phyloP scores from a whole-genome alignment of 2,113 vertebrate species.

The Melanostigma gelatinosum region DNA sequence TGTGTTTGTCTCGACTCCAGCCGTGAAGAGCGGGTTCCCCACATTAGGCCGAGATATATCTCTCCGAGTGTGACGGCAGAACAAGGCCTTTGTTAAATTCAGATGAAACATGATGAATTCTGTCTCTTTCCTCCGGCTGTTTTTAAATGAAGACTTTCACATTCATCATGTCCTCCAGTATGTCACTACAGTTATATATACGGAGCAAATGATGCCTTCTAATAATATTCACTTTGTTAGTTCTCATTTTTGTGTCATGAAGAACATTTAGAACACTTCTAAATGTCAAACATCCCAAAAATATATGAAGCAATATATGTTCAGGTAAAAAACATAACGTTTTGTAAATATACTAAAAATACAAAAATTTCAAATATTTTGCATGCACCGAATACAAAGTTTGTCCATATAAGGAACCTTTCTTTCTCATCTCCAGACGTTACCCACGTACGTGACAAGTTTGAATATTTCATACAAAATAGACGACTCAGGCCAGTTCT shows the following conservation, averaged over 20 bases:
- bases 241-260: background rate
- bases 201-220: background rate
- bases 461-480: background rate
- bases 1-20: background rate
- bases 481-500: background rate
- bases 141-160: background rate
- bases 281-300: background rate
- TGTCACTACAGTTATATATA: too few species aligned
- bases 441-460: background rate
- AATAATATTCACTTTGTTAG: background rate
- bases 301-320: background rate
- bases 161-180: background rate
- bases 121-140: background rate
- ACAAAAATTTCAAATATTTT: background rate
- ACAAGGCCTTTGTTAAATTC: constrained; percentile 7
- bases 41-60: background rate
- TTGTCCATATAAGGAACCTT: background rate
- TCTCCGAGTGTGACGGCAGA: background rate
- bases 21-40: background rate
- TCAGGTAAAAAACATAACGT: background rate
- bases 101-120: constrained; percentile 13
- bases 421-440: background rate
- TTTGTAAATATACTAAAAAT: background rate
- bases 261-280: background rate
- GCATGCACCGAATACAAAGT: background rate